Evolutionary conservation across 2,113 vertebrate genomes (phyloP).

Genomic region (Chloroceryle aenea): DNA sequence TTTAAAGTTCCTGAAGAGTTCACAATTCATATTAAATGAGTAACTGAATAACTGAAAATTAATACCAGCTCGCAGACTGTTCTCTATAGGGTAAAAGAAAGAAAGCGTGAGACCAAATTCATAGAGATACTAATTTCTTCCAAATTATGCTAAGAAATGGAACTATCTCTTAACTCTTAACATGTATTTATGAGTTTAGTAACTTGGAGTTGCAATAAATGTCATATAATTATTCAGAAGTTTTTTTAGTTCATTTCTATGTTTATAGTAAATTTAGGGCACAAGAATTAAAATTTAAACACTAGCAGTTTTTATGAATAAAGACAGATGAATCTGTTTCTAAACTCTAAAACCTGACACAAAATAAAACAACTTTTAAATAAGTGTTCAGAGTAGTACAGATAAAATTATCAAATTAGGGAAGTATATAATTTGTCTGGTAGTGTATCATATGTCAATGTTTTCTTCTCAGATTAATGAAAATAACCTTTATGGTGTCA

Average conservation of each 20-base stretch:
- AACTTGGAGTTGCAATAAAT: not conserved
- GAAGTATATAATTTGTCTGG: constrained; percentile 38
- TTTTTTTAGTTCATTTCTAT: constrained; percentile 26
- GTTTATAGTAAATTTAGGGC: not conserved
- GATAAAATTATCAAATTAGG: not conserved
- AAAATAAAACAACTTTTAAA: not conserved
- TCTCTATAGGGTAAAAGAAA: not conserved
- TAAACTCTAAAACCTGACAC: not conserved
- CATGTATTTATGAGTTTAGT: not conserved
- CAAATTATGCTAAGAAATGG: not conserved
- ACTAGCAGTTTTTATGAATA: not conserved
- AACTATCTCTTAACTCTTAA: not conserved
- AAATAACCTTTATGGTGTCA: constrained; percentile 72
- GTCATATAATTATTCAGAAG: not conserved
- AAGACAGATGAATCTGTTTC: not conserved
- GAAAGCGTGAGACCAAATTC: not conserved
- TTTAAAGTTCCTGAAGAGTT: not conserved
- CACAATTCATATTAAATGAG: constrained; percentile 11
- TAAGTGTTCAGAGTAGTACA: not conserved
- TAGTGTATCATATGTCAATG: constrained; percentile 63
- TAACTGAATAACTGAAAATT: constrained; percentile 12
- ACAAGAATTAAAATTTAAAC: not conserved
- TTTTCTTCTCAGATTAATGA: constrained; percentile 78
- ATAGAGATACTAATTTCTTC: not conserved
- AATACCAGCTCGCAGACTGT: not conserved